These are phyloP conservation scores for Dicycla oo DNA, from an alignment of 2,888 invertebrate species.

Conservation along the genomic window DNA sequence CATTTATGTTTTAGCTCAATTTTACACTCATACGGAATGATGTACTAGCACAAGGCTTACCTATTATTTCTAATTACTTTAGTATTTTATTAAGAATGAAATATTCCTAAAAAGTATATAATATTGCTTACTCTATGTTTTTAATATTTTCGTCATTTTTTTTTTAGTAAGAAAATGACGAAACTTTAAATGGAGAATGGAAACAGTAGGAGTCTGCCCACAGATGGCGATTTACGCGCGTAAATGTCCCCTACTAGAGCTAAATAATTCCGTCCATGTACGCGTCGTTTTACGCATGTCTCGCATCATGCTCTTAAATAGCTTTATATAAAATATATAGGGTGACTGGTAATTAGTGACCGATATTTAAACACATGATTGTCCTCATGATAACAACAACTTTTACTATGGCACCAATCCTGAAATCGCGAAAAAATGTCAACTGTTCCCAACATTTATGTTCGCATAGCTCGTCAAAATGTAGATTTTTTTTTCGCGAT, in stretches of 20 bases:
- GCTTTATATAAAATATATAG: no score
- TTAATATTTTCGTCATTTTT: conserved; percentile 18
- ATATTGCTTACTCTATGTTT: not conserved
- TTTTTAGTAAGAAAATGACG: not conserved
- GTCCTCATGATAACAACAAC: no score
- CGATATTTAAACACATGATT: not conserved
- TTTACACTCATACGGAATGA: conserved; percentile 35
- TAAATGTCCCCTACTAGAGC: not conserved
- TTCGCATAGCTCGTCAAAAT: no score
- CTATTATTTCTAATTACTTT: not conserved
- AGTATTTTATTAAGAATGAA: not conserved
- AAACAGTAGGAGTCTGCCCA: not conserved
- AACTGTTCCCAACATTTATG: no score
- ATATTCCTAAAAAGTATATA: not conserved
- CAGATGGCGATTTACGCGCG: not conserved
- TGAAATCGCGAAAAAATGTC: no score
- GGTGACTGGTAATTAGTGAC: no score
- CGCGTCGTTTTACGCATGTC: not conserved
- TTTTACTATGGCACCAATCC: no score
- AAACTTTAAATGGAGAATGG: not conserved
- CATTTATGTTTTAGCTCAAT: conserved; percentile 59
- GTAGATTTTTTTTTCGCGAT: no score
- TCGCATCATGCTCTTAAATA: no score
- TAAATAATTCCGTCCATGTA: conserved; percentile 15
- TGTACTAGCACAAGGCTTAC: no score